Evolutionary conservation across 2,888 invertebrate species (phyloP).

Genomic region (Oxyscelio sp.): DNA sequence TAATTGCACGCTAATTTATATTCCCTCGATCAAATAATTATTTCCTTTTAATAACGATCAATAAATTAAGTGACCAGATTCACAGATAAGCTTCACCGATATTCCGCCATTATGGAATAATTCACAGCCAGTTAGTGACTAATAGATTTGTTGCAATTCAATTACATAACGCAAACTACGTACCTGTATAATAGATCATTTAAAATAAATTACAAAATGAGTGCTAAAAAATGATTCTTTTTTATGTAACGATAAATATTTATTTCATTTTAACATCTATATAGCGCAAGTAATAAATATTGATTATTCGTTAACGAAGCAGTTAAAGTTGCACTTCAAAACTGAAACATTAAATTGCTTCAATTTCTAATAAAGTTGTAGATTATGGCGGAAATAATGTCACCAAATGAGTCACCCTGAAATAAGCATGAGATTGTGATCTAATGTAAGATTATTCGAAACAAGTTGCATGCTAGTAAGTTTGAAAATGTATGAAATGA

Average conservation of each 20-base stretch:
- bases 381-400: conserved; percentile 7
- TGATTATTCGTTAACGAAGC: no score
- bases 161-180: conserved; percentile 18
- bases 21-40: no score
- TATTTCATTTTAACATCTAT: no score
- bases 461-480: conserved; percentile 45
- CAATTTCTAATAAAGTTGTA: background rate
- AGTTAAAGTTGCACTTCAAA: no score
- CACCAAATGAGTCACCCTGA: conserved; percentile 51
- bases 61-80: background rate
- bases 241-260: no score
- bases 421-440: conserved; percentile 55
- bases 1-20: no score
- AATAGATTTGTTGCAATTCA: background rate
- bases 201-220: background rate
- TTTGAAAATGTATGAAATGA: background rate
- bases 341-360: conserved; percentile 1
- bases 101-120: background rate
- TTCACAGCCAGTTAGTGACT: conserved; percentile 12
- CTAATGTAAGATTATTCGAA: conserved; percentile 39
- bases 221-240: no score
- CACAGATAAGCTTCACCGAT: background rate
- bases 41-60: background rate
- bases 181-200: no score
- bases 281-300: no score